These are phyloP conservation scores for Cottus gobio DNA, from an alignment of 2,113 vertebrate genomes.

Conservation along the genomic window DNA sequence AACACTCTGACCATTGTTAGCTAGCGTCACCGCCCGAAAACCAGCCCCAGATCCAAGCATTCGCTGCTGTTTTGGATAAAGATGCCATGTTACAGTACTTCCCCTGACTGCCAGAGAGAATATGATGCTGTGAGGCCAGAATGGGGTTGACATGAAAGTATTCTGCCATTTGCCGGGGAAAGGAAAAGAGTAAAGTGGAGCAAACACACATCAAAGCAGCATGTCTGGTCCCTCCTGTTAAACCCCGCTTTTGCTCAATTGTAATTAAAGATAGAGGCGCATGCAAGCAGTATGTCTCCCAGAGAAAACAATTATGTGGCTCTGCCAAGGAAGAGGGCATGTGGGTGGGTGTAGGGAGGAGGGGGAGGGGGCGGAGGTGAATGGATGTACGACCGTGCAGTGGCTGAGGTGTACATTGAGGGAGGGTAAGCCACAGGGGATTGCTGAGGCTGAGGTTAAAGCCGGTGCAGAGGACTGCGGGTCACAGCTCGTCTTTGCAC, in stretches of 20 bases:
- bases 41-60: slow-evolving; percentile 23
- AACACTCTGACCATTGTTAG: slow-evolving; percentile 54
- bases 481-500: slow-evolving; percentile 47
- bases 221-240: slow-evolving; percentile 39
- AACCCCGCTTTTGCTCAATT: slow-evolving; percentile 57
- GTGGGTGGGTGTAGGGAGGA: slow-evolving; percentile 39
- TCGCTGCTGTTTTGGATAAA: slow-evolving; percentile 49
- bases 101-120: slow-evolving; percentile 27
- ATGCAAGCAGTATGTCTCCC: slow-evolving; percentile 53
- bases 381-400: slow-evolving; percentile 4
- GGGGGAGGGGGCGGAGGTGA: neutral
- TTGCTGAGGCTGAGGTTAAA: slow-evolving; percentile 33
- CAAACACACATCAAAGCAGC: slow-evolving; percentile 65
- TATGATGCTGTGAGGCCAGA: slow-evolving; percentile 31
- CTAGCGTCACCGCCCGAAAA: slow-evolving; percentile 16
- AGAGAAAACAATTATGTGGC: slow-evolving; percentile 76
- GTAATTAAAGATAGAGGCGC: slow-evolving; percentile 79
- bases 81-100: slow-evolving; percentile 23
- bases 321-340: slow-evolving; percentile 51
- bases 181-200: slow-evolving; percentile 15
- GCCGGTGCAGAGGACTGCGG: slow-evolving; percentile 45
- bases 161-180: slow-evolving; percentile 31
- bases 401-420: slow-evolving; percentile 36
- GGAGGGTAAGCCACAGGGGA: slow-evolving; percentile 41
- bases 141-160: slow-evolving; percentile 15